A percentile compares a stretch with the other conserved stretches of the same genome.
These are phyloP conservation scores for Myzus persicae DNA, from an alignment of 1,140 invertebrate genomes.

Conservation along the genomic window DNA sequence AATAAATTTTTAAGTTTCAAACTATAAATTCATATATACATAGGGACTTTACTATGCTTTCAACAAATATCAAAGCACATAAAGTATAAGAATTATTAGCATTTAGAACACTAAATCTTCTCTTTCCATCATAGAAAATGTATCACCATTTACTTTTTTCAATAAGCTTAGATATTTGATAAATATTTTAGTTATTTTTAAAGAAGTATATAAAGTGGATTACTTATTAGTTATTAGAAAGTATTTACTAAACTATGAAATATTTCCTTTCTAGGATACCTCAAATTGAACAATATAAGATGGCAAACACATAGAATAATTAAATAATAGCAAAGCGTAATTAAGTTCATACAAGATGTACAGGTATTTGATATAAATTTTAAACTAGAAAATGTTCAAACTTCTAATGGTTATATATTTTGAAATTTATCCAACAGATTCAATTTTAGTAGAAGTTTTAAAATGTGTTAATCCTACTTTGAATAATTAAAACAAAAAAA, in stretches of 20 bases:
- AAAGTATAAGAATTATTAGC: not conserved
- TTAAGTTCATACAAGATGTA: too few relatives aligned
- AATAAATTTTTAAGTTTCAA: slow-evolving; percentile 26
- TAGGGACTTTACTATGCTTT: not conserved
- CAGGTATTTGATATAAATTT: too few relatives aligned
- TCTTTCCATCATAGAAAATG: not conserved
- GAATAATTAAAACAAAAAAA: too few relatives aligned
- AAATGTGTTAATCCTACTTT: too few relatives aligned
- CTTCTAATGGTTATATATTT: too few relatives aligned
- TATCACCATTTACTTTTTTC: too few relatives aligned
- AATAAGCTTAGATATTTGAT: too few relatives aligned
- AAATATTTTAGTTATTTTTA: not conserved
- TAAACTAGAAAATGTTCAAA: too few relatives aligned
- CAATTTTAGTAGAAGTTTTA: too few relatives aligned
- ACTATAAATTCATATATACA: too few relatives aligned
- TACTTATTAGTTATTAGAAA: not conserved
- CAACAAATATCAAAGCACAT: not conserved
- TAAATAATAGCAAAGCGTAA: not conserved
- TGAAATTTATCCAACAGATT: too few relatives aligned
- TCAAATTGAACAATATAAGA: not conserved
- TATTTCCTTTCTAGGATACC: not conserved
- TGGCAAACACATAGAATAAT: not conserved
- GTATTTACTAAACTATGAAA: not conserved
- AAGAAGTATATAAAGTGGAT: not conserved
- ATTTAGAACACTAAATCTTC: not conserved